Base-by-base conservation (phyloP, 2,888 invertebrate genomes). In the Odontothrips loti region DNA sequence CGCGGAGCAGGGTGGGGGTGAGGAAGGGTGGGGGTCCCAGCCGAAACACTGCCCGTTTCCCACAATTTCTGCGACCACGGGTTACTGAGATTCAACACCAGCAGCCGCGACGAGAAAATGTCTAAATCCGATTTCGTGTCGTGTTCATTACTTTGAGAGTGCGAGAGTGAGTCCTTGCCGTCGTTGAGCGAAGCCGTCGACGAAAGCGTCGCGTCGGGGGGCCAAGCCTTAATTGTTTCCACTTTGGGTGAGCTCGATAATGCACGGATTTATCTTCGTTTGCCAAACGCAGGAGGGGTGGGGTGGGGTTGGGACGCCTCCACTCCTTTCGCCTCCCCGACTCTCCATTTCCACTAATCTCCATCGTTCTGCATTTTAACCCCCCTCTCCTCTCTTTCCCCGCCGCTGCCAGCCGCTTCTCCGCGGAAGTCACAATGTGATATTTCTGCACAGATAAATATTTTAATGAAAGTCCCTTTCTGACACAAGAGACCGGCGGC, bases 191-290 rank as follows among this genome's bases (percentile, higher is more conserved):
- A 4, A 43, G 34, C 34, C 34, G 34, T 43, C 3, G 34, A 43
- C 3, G 34, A 43, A 43, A 43, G 34, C 34, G 34, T 43, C 34
- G 34, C 3, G 34, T 43, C 3, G 3, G 34, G 34, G 34, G 34
- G 3, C 34, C 34, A 6, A 43, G 58, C n/a, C 58, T 27, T 75
- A 75, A 75, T 75, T 75, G 68, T 75, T 75, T 75, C 68, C 68
- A 75, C 68, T 58, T 58, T 75, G 68, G 23, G 27, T 58, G 58
- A 58, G 58, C 58, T 58, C 68, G 68, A 75, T 75, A 75, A 75
- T 75, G 68, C 68, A 75, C 68, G 68, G 68, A 75, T 75, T 75
- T 75, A 75, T 75, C 68, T 75, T 75, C 68, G 68, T 75, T 75
- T 27, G 68, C 68, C 68, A 23, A 27, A 9, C 68, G 27, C 34